These are phyloP conservation scores for Litocranius walleri DNA, from an alignment of 2,113 vertebrate species.

Conservation along the genomic window DNA sequence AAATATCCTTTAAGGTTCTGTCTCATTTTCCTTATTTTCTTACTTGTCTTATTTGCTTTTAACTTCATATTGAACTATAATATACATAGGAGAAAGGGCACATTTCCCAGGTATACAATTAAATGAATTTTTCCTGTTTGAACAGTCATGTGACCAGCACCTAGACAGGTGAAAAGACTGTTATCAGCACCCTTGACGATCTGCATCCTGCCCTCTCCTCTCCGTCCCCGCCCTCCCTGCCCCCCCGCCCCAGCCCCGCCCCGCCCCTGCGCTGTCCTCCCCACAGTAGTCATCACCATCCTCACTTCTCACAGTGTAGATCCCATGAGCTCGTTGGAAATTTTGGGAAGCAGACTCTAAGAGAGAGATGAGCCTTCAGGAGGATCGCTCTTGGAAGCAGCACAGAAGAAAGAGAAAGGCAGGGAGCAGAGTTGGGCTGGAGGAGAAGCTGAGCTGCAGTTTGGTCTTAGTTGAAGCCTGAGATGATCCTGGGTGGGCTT, in stretches of 20 bases:
- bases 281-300: accelerated
- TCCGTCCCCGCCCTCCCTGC: too few relatives aligned
- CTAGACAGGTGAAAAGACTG: neutral
- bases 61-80: neutral
- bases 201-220: neutral
- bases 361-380: neutral
- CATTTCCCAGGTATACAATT: neutral
- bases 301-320: neutral
- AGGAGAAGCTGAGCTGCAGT: neutral
- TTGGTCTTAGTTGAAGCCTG: neutral
- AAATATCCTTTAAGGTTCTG: neutral
- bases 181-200: neutral
- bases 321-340: neutral
- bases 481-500: neutral
- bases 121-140: neutral
- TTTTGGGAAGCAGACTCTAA: neutral
- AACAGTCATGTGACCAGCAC: neutral
- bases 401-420: neutral
- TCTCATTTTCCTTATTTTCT: neutral
- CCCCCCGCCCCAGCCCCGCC: too few relatives aligned
- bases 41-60: neutral
- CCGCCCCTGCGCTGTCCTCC: accelerated
- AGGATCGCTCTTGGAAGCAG: neutral
- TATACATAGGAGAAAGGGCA: neutral
- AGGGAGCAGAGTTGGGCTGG: neutral